These are phyloP conservation scores for Syngnathus acus DNA, from an alignment of 2,797 vertebrate species.

Conservation along the genomic window DNA sequence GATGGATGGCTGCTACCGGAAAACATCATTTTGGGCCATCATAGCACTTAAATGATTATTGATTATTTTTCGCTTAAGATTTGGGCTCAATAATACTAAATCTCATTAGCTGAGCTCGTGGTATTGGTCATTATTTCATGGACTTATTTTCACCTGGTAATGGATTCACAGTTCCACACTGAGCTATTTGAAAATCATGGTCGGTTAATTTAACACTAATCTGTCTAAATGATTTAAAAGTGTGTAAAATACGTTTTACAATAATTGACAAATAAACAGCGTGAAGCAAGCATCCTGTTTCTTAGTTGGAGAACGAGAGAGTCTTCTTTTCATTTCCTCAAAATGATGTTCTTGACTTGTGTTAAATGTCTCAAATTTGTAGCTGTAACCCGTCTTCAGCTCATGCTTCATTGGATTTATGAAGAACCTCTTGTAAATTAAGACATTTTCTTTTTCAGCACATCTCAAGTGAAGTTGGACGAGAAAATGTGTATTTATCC, in stretches of 20 bases:
- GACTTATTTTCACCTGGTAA: slow-evolving; percentile 44
- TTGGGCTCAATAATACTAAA: slow-evolving; percentile 40
- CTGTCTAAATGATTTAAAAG: too few species aligned
- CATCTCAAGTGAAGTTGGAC: slow-evolving; percentile 19
- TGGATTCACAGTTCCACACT: not conserved
- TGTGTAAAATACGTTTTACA: too few species aligned
- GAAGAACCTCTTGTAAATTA: not conserved
- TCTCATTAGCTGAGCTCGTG: slow-evolving; percentile 44
- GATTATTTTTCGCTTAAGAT: slow-evolving; percentile 35
- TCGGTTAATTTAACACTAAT: too few species aligned
- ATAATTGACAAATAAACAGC: too few species aligned
- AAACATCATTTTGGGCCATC: slow-evolving; percentile 50
- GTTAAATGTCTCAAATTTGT: too few species aligned
- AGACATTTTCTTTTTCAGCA: not conserved
- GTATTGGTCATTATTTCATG: slow-evolving; percentile 32
- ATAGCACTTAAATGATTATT: slow-evolving; percentile 37
- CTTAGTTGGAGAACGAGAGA: too few species aligned
- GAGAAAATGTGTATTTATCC: slow-evolving; percentile 34
- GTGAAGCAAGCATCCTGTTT: too few species aligned
- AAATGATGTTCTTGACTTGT: too few species aligned
- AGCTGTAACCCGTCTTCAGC: not conserved
- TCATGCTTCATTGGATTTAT: not conserved
- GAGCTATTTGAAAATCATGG: too few species aligned
- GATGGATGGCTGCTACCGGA: slow-evolving; percentile 39
- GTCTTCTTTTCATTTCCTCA: too few species aligned